Evolutionary conservation across 2,888 invertebrate species (phyloP), one percentile per base, ranked within the genome.

Genomic region (Acrobeloides nanus): DNA sequence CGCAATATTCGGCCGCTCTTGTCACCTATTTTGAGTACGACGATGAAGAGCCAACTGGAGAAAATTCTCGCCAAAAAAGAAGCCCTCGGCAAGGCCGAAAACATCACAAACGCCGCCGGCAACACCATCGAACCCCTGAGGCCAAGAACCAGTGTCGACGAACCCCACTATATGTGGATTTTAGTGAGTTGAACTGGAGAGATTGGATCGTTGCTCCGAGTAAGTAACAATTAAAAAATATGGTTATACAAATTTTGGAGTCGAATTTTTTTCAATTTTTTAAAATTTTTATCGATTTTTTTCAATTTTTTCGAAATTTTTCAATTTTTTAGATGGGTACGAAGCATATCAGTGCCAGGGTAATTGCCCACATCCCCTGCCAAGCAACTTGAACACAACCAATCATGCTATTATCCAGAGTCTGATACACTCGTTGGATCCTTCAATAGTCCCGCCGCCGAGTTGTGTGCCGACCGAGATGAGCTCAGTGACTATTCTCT

Each of bases 321-420:
- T 38, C 31, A 29, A 35, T n/a, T n/a, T 57, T 68, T 40, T 55
- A 70, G 70, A 54, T 35, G 63, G 64, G 33, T 71, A 71, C 79
- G 87, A 92, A 74, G 95, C 95, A 8, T 92, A 82, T 78, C 92
- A 87, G 77, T 97, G 95, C 77, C 84, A 85, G 71, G 95, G 95
- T 23, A 87, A 87, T 74, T 97, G 95, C 76, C 85, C 85, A 39
- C 92, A 87, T 75, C 93, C 93, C 24, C 80, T 93, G 71, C 83
- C 89, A 44, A 88, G 89, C 68, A 88, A 90, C 77, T 79, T 92
- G 45, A 95, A 95, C 79, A 85, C 90, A 61, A 93, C 95, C 52
- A 95, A 97, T 77, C 95, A 95, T 79, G 95, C 95, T 61, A 90
- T 95, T 72, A 88, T 97, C 70, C 95, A 97, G 80, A 89, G 88